These are phyloP conservation scores for Agrilus mali DNA, from an alignment of 2,888 invertebrate species.

Conservation along the genomic window DNA sequence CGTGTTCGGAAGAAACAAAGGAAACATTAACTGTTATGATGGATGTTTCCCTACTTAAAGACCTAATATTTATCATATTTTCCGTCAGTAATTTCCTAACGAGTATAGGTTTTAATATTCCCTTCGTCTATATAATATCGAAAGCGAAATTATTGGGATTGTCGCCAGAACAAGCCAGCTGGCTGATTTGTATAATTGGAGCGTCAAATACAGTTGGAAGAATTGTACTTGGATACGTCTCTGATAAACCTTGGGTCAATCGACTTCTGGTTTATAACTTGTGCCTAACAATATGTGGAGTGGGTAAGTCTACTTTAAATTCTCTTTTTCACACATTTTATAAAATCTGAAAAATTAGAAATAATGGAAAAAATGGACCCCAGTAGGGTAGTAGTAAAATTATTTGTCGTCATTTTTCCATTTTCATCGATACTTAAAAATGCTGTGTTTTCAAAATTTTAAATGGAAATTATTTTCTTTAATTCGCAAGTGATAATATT, in stretches of 20 bases:
- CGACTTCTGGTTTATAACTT: conserved; percentile 80
- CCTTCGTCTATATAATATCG: conserved; percentile 75
- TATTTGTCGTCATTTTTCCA: too few species aligned
- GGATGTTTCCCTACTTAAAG: conserved; percentile 70
- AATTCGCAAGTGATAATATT: too few species aligned
- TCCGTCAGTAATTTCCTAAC: conserved; percentile 89
- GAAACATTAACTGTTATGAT: conserved; percentile 70
- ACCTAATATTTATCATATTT: conserved; percentile 81
- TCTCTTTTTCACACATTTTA: too few species aligned
- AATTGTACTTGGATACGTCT: conserved; percentile 73
- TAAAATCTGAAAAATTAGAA: too few species aligned
- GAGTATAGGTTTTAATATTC: conserved; percentile 89
- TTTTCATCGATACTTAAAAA: too few species aligned
- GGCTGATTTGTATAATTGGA: conserved; percentile 69
- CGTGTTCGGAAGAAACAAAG: conserved; percentile 56
- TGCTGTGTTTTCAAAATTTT: too few species aligned
- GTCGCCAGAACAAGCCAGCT: conserved; percentile 46
- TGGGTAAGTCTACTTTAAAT: conserved; percentile 45
- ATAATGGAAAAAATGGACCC: too few species aligned
- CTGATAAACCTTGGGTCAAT: conserved; percentile 85
- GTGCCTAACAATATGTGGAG: conserved; percentile 77
- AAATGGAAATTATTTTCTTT: too few species aligned
- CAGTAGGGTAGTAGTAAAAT: too few species aligned
- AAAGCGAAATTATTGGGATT: conserved; percentile 52
- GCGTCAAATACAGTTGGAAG: conserved; percentile 83